Evolutionary conservation across 2,797 vertebrate genomes (phyloP).

Genomic region (Sciurus carolinensis): DNA sequence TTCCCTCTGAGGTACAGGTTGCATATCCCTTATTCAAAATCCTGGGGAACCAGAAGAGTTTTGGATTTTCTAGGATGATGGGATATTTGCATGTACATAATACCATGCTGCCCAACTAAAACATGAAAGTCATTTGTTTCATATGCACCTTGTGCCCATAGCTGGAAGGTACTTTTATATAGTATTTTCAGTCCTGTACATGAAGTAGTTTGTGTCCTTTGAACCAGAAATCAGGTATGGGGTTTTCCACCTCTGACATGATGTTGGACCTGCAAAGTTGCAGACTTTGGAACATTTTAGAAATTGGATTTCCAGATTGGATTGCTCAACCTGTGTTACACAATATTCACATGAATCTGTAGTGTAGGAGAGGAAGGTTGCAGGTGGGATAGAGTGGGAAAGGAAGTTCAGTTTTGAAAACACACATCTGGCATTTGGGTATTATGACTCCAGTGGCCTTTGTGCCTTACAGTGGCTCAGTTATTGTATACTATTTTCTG

Average conservation of each 20-base stretch:
- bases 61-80: neutral
- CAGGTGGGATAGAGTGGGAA: too few relatives aligned
- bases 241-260: neutral
- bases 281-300: too few relatives aligned
- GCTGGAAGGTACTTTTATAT: neutral
- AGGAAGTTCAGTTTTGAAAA: neutral
- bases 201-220: neutral
- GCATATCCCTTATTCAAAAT: neutral
- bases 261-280: too few relatives aligned
- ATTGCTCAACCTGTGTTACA: too few relatives aligned
- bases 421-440: neutral
- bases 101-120: neutral
- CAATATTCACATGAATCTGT: neutral
- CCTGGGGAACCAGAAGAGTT: neutral
- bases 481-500: neutral
- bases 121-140: neutral
- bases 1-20: neutral
- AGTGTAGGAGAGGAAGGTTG: neutral
- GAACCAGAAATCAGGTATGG: neutral
- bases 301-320: too few relatives aligned
- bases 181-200: neutral
- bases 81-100: neutral
- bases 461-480: accelerated
- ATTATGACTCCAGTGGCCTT: accelerated
- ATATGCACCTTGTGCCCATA: too few relatives aligned